Conservation (phyloP, 1,140 invertebrate species). For the Drosophila mojavensis region DNA sequence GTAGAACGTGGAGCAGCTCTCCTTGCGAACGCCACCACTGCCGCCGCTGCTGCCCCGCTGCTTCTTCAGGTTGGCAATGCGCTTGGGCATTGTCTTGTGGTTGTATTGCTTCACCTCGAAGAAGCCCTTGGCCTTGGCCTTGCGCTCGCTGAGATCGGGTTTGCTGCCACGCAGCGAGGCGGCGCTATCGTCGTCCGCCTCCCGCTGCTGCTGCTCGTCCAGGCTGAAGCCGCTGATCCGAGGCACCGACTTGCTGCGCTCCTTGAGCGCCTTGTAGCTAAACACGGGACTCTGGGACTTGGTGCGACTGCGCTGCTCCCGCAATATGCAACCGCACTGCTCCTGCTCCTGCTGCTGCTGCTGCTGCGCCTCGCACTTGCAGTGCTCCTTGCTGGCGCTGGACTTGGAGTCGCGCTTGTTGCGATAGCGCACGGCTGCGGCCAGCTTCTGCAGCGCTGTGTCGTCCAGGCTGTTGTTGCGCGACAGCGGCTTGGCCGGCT, state of each 20-base stretch:
- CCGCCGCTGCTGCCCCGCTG: constrained; percentile 85
- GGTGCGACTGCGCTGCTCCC: constrained; percentile 55
- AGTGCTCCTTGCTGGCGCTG: constrained; percentile 39
- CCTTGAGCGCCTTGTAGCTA: constrained; percentile 75
- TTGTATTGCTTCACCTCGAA: constrained; percentile 87
- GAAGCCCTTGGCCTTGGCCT: constrained; percentile 69
- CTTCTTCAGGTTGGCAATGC: constrained; percentile 88
- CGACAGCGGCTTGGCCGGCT: constrained; percentile 52
- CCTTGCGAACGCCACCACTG: constrained; percentile 84
- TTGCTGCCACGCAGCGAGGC: constrained; percentile 70
- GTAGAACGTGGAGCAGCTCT: constrained; percentile 87
- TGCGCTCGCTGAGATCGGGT: constrained; percentile 70
- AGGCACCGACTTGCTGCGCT: constrained; percentile 82
- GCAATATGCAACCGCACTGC: constrained; percentile 55
- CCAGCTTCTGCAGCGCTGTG: constrained; percentile 69
- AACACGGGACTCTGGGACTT: constrained; percentile 75
- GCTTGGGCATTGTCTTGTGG: constrained; percentile 88
- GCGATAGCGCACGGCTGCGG: constrained; percentile 65
- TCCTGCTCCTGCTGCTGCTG: constrained; percentile 28
- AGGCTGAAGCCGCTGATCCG: constrained; percentile 66
- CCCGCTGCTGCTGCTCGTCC: constrained; percentile 52
- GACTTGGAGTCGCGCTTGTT: constrained; percentile 47
- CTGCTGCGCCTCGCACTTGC: constrained; percentile 45
- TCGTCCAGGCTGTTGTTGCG: constrained; percentile 76
- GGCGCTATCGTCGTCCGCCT: constrained; percentile 54